Evolutionary conservation across 2,888 invertebrate genomes (phyloP).

Genomic region (Aphelenchoides bicaudatus): DNA sequence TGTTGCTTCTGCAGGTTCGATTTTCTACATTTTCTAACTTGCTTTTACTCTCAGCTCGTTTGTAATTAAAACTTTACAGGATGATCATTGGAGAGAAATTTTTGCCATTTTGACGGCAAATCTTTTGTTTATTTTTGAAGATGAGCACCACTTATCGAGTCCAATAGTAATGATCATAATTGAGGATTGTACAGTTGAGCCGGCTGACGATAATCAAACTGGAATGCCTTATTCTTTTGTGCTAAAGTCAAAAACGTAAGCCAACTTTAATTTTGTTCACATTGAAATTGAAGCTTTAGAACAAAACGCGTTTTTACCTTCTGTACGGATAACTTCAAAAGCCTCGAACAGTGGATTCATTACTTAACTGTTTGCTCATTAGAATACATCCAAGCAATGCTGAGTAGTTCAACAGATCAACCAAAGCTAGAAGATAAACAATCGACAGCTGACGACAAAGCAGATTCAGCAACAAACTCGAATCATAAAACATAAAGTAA

Average conservation of each 20-base stretch:
- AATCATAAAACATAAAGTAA: no score
- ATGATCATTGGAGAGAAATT: constrained; percentile 51
- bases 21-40: neutral
- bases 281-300: constrained; percentile 19
- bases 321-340: constrained; percentile 45
- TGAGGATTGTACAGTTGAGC: constrained; percentile 58
- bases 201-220: constrained; percentile 56
- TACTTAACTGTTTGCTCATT: constrained; percentile 53
- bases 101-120: constrained; percentile 57
- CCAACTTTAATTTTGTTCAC: constrained; percentile 23
- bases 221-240: constrained; percentile 56
- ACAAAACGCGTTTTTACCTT: constrained; percentile 34
- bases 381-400: constrained; percentile 53
- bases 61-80: constrained; percentile 46
- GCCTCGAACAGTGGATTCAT: constrained; percentile 55
- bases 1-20: constrained; percentile 36
- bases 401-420: no score
- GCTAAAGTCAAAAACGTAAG: constrained; percentile 57
- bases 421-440: no score
- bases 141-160: constrained; percentile 33
- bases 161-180: constrained; percentile 54
- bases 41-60: neutral
- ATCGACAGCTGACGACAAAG: no score
- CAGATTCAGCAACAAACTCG: no score
- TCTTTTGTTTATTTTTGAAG: constrained; percentile 51